Percentiles rank a stretch among this genome's conserved stretches.
phyloP scores from a whole-genome alignment of 2,797 vertebrate genomes.

The Falco naumanni region DNA sequence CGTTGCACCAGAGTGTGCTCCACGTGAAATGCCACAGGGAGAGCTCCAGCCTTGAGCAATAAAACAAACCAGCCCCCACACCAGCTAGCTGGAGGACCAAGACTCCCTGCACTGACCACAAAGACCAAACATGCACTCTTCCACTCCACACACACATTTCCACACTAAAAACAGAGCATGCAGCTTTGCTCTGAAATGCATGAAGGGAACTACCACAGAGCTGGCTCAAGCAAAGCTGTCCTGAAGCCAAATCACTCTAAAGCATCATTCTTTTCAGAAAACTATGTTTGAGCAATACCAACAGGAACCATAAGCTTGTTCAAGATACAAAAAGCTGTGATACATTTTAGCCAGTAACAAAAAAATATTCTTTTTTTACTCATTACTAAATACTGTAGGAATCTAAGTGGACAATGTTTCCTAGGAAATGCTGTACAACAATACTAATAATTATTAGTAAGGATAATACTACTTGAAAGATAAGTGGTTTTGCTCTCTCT shows the following conservation, averaged over 20 bases:
- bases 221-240: background rate
- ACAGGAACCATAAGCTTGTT: background rate
- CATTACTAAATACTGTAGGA: background rate
- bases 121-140: fast-evolving
- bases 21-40: fast-evolving
- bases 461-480: background rate
- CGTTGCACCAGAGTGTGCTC: fast-evolving
- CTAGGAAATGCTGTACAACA: background rate
- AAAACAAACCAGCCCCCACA: background rate
- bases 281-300: background rate
- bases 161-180: background rate
- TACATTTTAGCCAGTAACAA: background rate
- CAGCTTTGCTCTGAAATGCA: fast-evolving
- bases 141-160: background rate
- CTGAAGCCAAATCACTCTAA: background rate
- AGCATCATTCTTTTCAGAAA: background rate
- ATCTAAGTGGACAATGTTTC: background rate
- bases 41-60: background rate
- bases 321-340: background rate
- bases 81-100: too few species aligned
- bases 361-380: background rate
- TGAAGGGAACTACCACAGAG: background rate
- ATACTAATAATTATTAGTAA: background rate
- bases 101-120: background rate
- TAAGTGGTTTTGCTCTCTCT: background rate